These are phyloP conservation scores for Cheiracanthium punctorium DNA, from an alignment of 2,888 invertebrate genomes.

Conservation along the genomic window DNA sequence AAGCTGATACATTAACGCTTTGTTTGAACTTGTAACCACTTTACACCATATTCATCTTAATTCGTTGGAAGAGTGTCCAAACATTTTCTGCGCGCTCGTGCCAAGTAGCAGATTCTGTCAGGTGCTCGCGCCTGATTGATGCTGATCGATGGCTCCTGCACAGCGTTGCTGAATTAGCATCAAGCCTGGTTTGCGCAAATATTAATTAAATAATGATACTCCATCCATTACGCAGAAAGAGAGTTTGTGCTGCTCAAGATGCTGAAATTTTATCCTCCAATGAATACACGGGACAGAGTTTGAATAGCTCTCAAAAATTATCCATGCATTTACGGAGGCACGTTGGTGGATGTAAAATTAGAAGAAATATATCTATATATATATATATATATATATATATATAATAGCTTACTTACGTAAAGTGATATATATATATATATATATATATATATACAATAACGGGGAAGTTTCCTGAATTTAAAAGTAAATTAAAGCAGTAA, in stretches of 20 bases:
- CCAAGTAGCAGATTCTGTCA: constrained; percentile 38
- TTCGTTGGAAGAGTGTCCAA: constrained; percentile 61
- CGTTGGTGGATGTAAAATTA: neutral
- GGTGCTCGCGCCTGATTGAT: constrained; percentile 41
- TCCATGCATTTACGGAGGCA: neutral
- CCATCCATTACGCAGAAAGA: neutral
- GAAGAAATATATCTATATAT: too few species aligned
- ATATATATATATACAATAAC: too few species aligned
- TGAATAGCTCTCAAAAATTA: neutral
- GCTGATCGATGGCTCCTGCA: constrained; percentile 38
- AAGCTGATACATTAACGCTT: neutral
- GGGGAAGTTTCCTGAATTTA: too few species aligned
- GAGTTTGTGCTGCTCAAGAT: constrained; percentile 6
- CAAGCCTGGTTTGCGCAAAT: neutral
- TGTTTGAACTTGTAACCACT: neutral
- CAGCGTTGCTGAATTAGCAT: neutral
- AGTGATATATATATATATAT: too few species aligned
- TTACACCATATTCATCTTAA: constrained; percentile 56
- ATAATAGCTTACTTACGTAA: too few species aligned
- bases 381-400: too few species aligned
- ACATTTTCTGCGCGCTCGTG: constrained; percentile 21
- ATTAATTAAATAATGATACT: constrained; percentile 10
- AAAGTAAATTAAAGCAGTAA: too few species aligned
- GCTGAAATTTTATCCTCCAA: neutral
- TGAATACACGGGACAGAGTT: neutral